Conservation (phyloP, 2,113 vertebrate species). For the Austrofundulus limnaeus region DNA sequence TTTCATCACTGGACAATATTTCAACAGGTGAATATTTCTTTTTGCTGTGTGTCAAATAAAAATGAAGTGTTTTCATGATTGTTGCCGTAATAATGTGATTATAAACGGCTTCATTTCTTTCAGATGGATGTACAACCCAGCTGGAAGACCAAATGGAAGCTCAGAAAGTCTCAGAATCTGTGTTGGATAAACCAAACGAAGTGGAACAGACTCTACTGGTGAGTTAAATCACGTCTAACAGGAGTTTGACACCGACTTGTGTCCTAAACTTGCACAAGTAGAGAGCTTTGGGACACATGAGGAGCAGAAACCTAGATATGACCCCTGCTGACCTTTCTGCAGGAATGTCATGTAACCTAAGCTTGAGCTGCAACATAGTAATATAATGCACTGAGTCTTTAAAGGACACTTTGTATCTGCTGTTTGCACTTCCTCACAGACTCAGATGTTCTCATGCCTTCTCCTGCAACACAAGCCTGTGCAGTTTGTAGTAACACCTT, state of each 20-base stretch:
- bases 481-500: background rate
- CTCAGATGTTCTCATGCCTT: slow-evolving; percentile 12
- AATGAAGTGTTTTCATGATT: background rate
- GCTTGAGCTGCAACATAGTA: slow-evolving; percentile 8
- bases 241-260: background rate
- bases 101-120: slow-evolving; percentile 15
- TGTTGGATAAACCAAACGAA: slow-evolving; percentile 25
- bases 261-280: too few relatives aligned
- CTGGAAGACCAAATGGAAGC: slow-evolving; percentile 7
- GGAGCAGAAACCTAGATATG: slow-evolving; percentile 15
- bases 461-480: background rate
- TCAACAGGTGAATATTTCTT: slow-evolving; percentile 49
- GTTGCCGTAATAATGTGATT: background rate
- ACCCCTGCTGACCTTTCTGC: slow-evolving; percentile 15
- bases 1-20: slow-evolving; percentile 29
- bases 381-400: slow-evolving; percentile 12
- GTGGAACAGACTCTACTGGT: slow-evolving; percentile 48
- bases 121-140: slow-evolving; percentile 33
- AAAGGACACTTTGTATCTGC: slow-evolving; percentile 22
- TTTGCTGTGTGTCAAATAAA: background rate
- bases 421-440: slow-evolving; percentile 5
- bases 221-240: slow-evolving; percentile 3
- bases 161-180: slow-evolving; percentile 3
- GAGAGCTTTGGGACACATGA: background rate
- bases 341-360: slow-evolving; percentile 37